A percentile compares a stretch with the other conserved stretches of the same genome.
Evolutionary conservation across 2,888 invertebrate genomes (phyloP).

Genomic region (Hemistola chrysoprasaria): DNA sequence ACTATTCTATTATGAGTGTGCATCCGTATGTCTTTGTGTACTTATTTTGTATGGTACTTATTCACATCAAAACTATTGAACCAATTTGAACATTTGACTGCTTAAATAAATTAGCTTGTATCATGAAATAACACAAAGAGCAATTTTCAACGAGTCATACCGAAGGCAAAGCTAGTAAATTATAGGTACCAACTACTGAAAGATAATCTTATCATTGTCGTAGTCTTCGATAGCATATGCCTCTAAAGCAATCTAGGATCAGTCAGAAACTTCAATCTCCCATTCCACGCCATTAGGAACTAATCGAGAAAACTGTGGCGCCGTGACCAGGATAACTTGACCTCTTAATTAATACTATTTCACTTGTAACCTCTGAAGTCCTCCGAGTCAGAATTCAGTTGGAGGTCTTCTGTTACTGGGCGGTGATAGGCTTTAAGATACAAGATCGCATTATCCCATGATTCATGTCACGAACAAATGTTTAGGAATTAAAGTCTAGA

Average conservation of each 20-base stretch:
- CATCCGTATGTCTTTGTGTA: too few relatives aligned
- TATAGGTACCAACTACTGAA: too few relatives aligned
- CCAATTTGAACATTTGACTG: too few relatives aligned
- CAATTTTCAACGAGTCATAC: too few relatives aligned
- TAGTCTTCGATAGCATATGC: constrained; percentile 16
- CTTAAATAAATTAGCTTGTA: too few relatives aligned
- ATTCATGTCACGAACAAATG: constrained; percentile 17
- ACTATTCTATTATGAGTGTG: too few relatives aligned
- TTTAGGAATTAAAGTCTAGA: constrained; percentile 6
- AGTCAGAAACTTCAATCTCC: constrained; percentile 55
- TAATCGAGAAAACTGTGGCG: constrained; percentile 56
- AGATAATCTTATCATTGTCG: constrained; percentile 4
- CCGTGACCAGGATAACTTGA: constrained; percentile 39
- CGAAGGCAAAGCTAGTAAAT: too few relatives aligned
- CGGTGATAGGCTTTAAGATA: constrained; percentile 36
- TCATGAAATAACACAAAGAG: too few relatives aligned
- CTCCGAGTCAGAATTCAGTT: constrained; percentile 12
- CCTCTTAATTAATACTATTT: constrained; percentile 42
- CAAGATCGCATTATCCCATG: constrained; percentile 36
- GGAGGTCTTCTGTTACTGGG: constrained; percentile 34
- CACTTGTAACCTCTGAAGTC: constrained; percentile 23
- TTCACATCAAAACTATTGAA: too few relatives aligned
- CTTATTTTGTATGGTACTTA: too few relatives aligned
- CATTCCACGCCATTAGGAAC: constrained; percentile 59
- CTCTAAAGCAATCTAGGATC: constrained; percentile 32